Evolutionary conservation across 2,113 vertebrate species (phyloP).

Genomic region (Ibidorhyncha struthersii): DNA sequence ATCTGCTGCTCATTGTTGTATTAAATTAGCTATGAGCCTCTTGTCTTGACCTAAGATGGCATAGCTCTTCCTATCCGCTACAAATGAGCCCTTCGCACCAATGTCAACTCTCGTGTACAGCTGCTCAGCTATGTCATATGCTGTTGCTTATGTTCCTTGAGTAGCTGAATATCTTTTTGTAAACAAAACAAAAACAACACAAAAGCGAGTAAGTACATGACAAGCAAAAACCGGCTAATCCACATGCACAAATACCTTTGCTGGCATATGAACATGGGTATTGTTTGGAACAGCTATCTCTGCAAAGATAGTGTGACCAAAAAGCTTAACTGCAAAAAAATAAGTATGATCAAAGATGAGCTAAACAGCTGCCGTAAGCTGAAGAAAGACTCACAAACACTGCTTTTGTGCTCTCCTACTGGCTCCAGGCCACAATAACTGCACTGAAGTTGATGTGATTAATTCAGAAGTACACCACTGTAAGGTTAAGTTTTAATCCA

Average conservation of each 20-base stretch:
- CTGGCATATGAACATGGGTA: neutral
- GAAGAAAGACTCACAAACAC: constrained; percentile 27
- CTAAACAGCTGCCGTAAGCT: constrained; percentile 55
- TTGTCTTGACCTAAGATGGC: neutral
- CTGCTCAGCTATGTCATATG: constrained; percentile 36
- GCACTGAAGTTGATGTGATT: constrained; percentile 15
- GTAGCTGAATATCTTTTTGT: constrained; percentile 36
- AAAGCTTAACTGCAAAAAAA: constrained; percentile 55
- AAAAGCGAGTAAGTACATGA: neutral
- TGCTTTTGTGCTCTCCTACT: constrained; percentile 15
- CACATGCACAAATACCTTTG: constrained; percentile 46
- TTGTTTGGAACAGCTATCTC: constrained; percentile 33
- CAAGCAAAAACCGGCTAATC: constrained; percentile 39
- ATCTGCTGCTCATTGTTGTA: constrained; percentile 1
- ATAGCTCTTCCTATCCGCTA: neutral
- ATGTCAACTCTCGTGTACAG: constrained; percentile 16
- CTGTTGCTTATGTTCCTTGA: constrained; percentile 1
- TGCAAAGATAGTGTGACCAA: constrained; percentile 57
- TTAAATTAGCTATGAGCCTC: neutral
- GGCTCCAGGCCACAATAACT: constrained; percentile 42
- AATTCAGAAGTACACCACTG: neutral
- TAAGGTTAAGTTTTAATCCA: constrained; percentile 33
- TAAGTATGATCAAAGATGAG: constrained; percentile 56
- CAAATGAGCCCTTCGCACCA: neutral
- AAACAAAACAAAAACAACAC: constrained; percentile 47